Evolutionary conservation across 2,888 invertebrate species (phyloP), one percentile per base, ranked within the genome.

Genomic region (Agriopis marginaria): DNA sequence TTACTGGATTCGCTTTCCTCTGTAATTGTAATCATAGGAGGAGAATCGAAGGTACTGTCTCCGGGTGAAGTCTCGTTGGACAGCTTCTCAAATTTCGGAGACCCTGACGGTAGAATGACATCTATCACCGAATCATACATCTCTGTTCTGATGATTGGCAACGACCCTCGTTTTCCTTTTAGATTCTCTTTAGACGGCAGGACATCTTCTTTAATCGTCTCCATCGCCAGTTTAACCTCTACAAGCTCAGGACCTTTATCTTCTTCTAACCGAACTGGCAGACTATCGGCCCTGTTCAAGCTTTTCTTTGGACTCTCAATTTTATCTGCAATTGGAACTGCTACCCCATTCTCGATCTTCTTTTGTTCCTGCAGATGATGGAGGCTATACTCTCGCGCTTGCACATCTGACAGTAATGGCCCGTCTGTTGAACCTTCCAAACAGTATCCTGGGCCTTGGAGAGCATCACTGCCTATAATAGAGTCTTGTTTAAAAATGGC

Each of bases 401-500:
- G 93, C 0, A 93, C 92, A 77, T 95, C 95, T 6, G 95, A 95
- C 12, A 94, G 77, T 65, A 95, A 77, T 0, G 94, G 94, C 1
- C 95, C 95, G 56, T 95, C 95, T 12, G 92, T 92, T 0, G 94
- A 94, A 0, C 95, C 94, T 82, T 95, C 95, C 32, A 95, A 89
- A 63, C 92, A 92, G 61, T 94, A 94, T 5, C 89, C 93, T 6
- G 93, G 92, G 0, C 91, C 93, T 82, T 91, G 92, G 12, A 92
- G 74, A 12, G 83, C 87, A 39, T 94, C 94, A 39, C 84, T 93
- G 3, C 92, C 91, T 71, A 95, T 94, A 7, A 95, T 92, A 0
- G 95, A 92, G 81, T 95, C 95, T 81, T 96, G 95, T 76, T 97
- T 97, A 74, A 96, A 95, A 54, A 97, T 95, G 0, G 96, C 97